Base-by-base conservation (phyloP, 1,140 invertebrate species). In the Brachionus sp. region DNA sequence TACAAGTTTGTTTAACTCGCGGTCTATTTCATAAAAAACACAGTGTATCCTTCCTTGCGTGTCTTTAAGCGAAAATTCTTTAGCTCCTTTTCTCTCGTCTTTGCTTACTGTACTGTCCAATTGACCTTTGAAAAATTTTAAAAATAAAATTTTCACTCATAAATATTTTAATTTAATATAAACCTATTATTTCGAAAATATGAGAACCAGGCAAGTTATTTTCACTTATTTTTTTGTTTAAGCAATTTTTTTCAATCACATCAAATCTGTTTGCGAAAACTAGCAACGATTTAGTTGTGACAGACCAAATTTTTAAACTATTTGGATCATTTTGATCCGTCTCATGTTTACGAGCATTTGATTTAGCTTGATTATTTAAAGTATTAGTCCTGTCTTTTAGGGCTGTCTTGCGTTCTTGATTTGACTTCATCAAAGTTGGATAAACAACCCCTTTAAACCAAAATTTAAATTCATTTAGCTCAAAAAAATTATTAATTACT, bases 21-120 rank as follows among this genome's bases (percentile, higher is more conserved):
- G 29, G 35, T 80, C 77, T 80, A 80, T 80, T 39, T 57, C 62
- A 62, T 19, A 80, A 37, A 80, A 80, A 4, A 57, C 62, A 80
- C 77, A 80, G 6, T 80, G 50, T 42, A 80, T 80, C 62, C 62
- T 23, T 1, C 77, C 77, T 13, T n/a, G 6, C 16, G 33, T 9
- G 16, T 80, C 77, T 44, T 80, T 80, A n/a, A 80, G 5, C 0
- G 77, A 80, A 62, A 80, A 80, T 35, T 75, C 70, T 13, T 39
- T 37, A 37, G 70, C 70, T 75, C 42, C 70, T 5, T 23, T 75
- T 46, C 9, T 25, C 19, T 25, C 12, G 23, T 75, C 37, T 9
- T 50, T 25, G 39, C 66, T 75, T 46, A 75, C 29, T 13, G 25
- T 50, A 19, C 70, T 75, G 25, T 75, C 70, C 42, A 75, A 75